These are phyloP conservation scores for Taxidea taxus DNA, from an alignment of 2,113 vertebrate species.

Conservation along the genomic window DNA sequence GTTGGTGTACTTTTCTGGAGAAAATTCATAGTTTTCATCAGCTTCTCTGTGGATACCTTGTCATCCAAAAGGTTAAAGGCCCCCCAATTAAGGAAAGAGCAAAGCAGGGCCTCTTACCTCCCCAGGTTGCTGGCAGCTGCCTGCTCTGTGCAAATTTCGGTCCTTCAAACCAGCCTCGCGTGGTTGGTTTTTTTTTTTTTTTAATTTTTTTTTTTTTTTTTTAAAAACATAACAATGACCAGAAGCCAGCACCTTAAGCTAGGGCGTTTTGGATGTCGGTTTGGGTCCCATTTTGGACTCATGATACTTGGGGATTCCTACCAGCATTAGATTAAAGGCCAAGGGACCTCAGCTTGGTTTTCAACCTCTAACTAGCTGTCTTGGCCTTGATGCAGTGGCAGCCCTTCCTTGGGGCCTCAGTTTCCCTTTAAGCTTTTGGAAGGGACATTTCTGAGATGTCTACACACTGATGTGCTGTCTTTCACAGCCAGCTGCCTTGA, in stretches of 20 bases:
- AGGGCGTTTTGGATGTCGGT: neutral
- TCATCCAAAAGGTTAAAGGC: neutral
- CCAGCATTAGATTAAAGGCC: neutral
- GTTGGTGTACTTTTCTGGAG: neutral
- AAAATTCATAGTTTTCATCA: neutral
- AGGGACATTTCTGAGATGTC: neutral
- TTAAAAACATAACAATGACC: neutral
- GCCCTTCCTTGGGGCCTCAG: neutral
- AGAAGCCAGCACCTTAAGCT: neutral
- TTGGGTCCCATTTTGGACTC: neutral
- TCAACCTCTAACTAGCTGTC: too few species aligned
- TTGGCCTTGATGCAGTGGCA: neutral
- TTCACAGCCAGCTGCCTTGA: neutral
- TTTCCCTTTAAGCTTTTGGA: neutral
- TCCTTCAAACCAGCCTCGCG: neutral
- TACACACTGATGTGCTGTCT: neutral
- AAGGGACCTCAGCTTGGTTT: neutral
- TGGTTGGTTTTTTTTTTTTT: too few species aligned
- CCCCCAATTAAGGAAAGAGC: neutral
- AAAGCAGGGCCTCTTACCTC: neutral
- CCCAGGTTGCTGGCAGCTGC: accelerated
- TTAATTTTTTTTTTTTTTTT: too few species aligned
- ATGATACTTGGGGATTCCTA: accelerated
- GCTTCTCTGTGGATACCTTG: neutral
- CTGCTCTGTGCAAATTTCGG: neutral